These are phyloP conservation scores for Clarias magur DNA, from an alignment of 2,113 vertebrate species.

Conservation along the genomic window DNA sequence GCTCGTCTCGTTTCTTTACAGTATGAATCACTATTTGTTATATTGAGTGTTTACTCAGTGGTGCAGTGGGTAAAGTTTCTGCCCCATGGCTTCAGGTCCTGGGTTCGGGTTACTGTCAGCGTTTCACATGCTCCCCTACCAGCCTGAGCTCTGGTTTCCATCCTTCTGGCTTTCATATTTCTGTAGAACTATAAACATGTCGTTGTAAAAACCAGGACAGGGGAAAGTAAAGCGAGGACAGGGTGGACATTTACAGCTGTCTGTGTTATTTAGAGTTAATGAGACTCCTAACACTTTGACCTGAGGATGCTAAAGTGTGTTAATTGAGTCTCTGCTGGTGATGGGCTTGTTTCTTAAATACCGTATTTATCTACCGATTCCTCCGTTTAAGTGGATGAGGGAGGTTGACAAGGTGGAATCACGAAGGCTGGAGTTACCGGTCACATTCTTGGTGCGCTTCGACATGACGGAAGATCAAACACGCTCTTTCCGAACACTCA, in stretches of 20 bases:
- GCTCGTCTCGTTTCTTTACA: neutral
- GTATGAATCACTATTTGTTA: neutral
- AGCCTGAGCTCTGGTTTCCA: constrained; percentile 18
- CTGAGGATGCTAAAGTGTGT: neutral
- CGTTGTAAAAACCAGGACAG: neutral
- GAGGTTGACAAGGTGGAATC: neutral
- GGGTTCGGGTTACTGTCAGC: neutral
- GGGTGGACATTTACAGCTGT: neutral
- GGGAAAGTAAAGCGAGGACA: neutral
- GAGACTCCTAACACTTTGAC: neutral
- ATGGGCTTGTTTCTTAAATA: neutral
- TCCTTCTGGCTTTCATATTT: neutral
- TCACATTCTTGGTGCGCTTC: neutral
- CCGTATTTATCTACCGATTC: neutral
- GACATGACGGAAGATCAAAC: constrained; percentile 1
- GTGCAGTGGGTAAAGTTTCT: neutral
- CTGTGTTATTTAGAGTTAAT: neutral
- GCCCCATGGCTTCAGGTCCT: neutral
- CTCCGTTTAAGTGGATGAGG: neutral
- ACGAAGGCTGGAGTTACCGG: neutral
- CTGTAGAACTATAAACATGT: neutral
- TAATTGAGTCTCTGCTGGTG: neutral
- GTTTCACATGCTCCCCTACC: neutral
- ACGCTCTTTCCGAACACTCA: neutral
- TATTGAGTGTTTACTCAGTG: neutral